Conservation (phyloP, 1,140 invertebrate species). For the Ruditapes philippinarum region DNA sequence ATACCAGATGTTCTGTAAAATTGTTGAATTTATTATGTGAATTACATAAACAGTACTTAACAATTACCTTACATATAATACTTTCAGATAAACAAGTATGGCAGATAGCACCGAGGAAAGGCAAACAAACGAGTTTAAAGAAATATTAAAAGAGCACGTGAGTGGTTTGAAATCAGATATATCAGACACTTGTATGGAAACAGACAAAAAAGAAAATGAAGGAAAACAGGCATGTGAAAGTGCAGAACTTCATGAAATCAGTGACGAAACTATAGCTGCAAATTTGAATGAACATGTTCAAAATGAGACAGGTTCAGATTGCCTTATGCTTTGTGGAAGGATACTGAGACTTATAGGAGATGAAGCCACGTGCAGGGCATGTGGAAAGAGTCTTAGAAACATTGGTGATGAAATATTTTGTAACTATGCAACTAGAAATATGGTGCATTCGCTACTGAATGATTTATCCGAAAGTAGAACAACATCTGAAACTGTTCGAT, state of each 20-base stretch:
- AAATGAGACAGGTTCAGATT: background rate
- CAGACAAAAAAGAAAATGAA: background rate
- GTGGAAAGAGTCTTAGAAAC: constrained; percentile 34
- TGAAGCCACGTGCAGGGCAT: constrained; percentile 25
- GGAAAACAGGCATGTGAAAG: background rate
- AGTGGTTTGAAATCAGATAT: background rate
- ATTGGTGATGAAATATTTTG: constrained; percentile 58
- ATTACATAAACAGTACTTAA: too few relatives aligned
- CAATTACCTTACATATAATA: too few relatives aligned
- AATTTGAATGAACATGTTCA: background rate
- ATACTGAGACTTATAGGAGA: constrained; percentile 61
- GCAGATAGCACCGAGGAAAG: background rate
- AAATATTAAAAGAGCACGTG: constrained; percentile 5
- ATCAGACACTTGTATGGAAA: background rate
- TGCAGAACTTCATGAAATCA: background rate
- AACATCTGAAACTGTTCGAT: background rate
- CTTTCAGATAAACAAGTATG: too few relatives aligned
- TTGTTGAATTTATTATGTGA: too few relatives aligned
- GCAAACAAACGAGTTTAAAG: constrained; percentile 5
- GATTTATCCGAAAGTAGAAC: background rate
- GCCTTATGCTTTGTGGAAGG: constrained; percentile 37
- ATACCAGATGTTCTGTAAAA: too few relatives aligned
- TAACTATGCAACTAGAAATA: constrained; percentile 9
- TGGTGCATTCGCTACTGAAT: background rate
- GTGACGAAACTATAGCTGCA: background rate